phyloP scores from a whole-genome alignment of 2,888 invertebrate genomes.

The Drosophila anomelani region DNA sequence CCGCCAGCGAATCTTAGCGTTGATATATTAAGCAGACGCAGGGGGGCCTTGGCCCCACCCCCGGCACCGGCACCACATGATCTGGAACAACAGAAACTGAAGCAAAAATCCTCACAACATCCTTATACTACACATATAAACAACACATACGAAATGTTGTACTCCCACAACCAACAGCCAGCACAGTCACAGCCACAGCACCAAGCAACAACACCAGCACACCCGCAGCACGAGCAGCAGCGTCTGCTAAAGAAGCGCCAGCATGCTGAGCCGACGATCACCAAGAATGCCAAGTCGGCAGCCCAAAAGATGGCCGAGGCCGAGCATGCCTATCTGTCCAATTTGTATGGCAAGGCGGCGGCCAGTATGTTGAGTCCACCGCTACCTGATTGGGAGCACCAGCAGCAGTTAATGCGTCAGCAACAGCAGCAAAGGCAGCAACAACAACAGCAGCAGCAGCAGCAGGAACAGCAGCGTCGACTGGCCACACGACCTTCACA shows the following conservation, averaged over 20 bases:
- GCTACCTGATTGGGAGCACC: constrained; percentile 37
- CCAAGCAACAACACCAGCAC: constrained; percentile 39
- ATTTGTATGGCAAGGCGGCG: constrained; percentile 78
- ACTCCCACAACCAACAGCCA: constrained; percentile 81
- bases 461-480: constrained; percentile 24
- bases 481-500: constrained; percentile 18
- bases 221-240: constrained; percentile 42
- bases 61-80: constrained; percentile 44
- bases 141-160: constrained; percentile 83
- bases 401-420: constrained; percentile 33
- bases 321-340: constrained; percentile 82
- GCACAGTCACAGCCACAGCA: constrained; percentile 46
- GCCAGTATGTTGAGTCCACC: constrained; percentile 84
- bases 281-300: constrained; percentile 44
- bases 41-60: constrained; percentile 45
- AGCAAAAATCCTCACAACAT: constrained; percentile 54
- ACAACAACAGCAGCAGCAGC: background rate
- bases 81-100: constrained; percentile 46
- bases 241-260: constrained; percentile 44
- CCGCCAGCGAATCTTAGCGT: constrained; percentile 41
- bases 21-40: constrained; percentile 36
- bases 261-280: constrained; percentile 49
- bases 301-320: constrained; percentile 81
- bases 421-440: background rate
- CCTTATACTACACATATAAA: constrained; percentile 27